Conservation (phyloP, 2,888 invertebrate species). For the Coenonympha glycerion region DNA sequence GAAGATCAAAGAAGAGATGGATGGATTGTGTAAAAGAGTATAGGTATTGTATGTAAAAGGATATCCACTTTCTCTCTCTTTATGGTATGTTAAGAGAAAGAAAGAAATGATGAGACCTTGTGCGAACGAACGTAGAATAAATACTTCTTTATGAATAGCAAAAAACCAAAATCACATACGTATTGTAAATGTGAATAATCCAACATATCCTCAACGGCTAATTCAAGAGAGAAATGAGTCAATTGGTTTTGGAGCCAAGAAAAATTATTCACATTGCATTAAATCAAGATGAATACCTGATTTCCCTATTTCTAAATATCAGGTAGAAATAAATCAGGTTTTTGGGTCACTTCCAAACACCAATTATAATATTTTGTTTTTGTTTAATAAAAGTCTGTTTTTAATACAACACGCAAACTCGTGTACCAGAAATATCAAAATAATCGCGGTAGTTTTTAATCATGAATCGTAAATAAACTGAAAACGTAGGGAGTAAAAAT, state of each 20-base stretch:
- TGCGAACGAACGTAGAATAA: neutral
- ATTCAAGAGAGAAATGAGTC: slow-evolving; percentile 6
- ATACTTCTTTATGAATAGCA: neutral
- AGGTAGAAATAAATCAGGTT: slow-evolving; percentile 5
- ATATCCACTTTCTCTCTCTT: too few relatives aligned
- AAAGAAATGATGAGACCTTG: too few relatives aligned
- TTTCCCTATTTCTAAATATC: slow-evolving; percentile 13
- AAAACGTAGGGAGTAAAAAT: too few relatives aligned
- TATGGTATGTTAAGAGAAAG: too few relatives aligned
- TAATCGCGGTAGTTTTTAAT: slow-evolving; percentile 4
- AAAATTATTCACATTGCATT: slow-evolving; percentile 10
- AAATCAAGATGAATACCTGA: slow-evolving; percentile 10
- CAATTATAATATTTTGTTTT: slow-evolving; percentile 13
- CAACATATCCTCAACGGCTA: neutral
- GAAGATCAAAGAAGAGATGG: too few relatives aligned
- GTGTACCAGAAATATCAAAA: neutral
- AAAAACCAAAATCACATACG: slow-evolving; percentile 9
- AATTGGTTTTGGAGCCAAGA: slow-evolving; percentile 10
- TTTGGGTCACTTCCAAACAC: slow-evolving; percentile 12
- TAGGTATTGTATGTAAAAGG: too few relatives aligned
- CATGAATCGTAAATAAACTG: neutral
- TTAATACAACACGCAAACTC: neutral
- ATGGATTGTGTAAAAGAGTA: too few relatives aligned
- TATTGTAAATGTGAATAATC: slow-evolving; percentile 17
- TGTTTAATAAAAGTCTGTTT: slow-evolving; percentile 7